Percentiles rank a stretch among this genome's conserved stretches.
These are phyloP conservation scores for Yponomeuta evonymella DNA, from an alignment of 2,888 invertebrate genomes.

Conservation along the genomic window DNA sequence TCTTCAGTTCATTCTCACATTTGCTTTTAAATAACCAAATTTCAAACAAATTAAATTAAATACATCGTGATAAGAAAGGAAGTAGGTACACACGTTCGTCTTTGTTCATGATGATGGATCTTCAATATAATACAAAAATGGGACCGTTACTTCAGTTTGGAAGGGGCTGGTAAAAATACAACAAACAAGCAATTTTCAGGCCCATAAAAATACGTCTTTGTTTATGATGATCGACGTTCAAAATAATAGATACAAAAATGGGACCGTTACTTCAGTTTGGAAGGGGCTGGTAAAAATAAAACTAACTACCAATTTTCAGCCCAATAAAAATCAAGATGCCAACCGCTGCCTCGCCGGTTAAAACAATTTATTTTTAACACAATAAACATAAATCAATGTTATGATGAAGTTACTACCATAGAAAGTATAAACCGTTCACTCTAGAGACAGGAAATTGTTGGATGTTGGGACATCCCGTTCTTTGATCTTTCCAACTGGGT, in stretches of 20 bases:
- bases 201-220: neutral
- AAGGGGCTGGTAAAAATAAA: conserved; percentile 1
- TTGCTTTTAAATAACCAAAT: neutral
- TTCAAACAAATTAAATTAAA: neutral
- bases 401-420: neutral
- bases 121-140: neutral
- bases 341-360: neutral
- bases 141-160: neutral
- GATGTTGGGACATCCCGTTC: conserved; percentile 44
- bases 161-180: conserved; percentile 2
- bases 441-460: conserved; percentile 39
- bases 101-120: neutral
- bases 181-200: neutral
- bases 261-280: neutral
- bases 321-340: neutral
- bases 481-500: conserved; percentile 42
- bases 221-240: neutral
- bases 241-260: neutral
- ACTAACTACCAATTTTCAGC: neutral
- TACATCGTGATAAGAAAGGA: neutral
- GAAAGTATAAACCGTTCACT: conserved; percentile 10
- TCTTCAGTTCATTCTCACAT: neutral
- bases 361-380: neutral
- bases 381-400: neutral
- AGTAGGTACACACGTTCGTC: neutral